Evolutionary conservation across 2,113 vertebrate species (phyloP).

Genomic region (Lagopus leucura): DNA sequence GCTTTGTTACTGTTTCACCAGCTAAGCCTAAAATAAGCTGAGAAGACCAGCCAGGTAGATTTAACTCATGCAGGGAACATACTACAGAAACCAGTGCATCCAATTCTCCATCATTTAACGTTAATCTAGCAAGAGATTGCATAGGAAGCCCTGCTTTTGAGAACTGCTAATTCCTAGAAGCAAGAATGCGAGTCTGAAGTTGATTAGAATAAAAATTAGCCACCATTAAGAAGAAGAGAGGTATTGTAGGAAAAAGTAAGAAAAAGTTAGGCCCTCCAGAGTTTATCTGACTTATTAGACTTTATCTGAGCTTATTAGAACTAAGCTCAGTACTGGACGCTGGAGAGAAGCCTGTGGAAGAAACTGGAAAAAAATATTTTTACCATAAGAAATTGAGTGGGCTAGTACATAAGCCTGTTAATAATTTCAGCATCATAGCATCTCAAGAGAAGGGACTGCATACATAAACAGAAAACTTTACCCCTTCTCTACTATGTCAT

Average conservation of each 20-base stretch:
- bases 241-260: background rate
- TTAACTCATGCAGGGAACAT: background rate
- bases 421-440: background rate
- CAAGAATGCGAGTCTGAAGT: background rate
- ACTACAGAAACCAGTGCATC: background rate
- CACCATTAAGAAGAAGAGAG: background rate
- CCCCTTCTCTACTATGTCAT: background rate
- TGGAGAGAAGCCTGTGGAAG: background rate
- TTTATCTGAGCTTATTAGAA: background rate
- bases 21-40: background rate
- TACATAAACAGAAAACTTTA: background rate
- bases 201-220: background rate
- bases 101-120: background rate
- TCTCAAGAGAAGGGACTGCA: background rate
- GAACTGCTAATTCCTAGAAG: background rate
- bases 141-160: background rate
- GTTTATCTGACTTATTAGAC: background rate
- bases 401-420: background rate
- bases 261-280: background rate
- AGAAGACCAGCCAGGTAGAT: background rate
- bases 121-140: background rate
- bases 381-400: background rate
- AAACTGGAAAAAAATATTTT: background rate
- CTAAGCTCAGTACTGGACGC: background rate
- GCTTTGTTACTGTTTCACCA: background rate